Evolutionary conservation across 2,888 invertebrate species (phyloP).

Genomic region (Thereva nobilitata): DNA sequence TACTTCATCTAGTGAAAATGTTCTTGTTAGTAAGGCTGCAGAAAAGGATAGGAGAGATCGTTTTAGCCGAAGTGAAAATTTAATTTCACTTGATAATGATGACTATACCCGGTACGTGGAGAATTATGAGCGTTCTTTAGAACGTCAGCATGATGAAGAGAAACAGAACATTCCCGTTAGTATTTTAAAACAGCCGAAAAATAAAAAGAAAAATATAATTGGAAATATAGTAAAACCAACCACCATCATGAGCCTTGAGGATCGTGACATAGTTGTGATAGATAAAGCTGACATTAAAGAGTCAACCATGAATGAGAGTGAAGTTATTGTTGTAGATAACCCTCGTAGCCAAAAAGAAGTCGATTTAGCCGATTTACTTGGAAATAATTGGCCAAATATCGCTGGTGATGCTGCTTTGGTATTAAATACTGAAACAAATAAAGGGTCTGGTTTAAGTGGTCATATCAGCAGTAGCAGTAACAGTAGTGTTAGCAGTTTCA

Average conservation of each 20-base stretch:
- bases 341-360: conserved; percentile 49
- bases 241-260: conserved; percentile 48
- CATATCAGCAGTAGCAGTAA: conserved; percentile 45
- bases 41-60: conserved; percentile 37
- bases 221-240: conserved; percentile 44
- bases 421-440: conserved; percentile 47
- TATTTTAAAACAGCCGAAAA: conserved; percentile 46
- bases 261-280: conserved; percentile 53
- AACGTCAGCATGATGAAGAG: conserved; percentile 39
- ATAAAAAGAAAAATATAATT: conserved; percentile 30
- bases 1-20: conserved; percentile 26
- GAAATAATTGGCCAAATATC: conserved; percentile 53
- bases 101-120: conserved; percentile 47
- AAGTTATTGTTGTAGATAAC: conserved; percentile 51
- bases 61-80: conserved; percentile 38
- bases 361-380: conserved; percentile 53
- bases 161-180: conserved; percentile 43
- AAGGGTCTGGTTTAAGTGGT: conserved; percentile 19
- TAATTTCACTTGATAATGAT: conserved; percentile 44
- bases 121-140: conserved; percentile 47
- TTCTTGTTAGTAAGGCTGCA: conserved; percentile 9
- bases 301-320: conserved; percentile 49
- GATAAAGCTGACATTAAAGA: conserved; percentile 52
- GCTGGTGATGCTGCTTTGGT: conserved; percentile 54
- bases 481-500: conserved; percentile 44